phyloP scores from a whole-genome alignment of 2,888 invertebrate species.

The Andrena minutula region DNA sequence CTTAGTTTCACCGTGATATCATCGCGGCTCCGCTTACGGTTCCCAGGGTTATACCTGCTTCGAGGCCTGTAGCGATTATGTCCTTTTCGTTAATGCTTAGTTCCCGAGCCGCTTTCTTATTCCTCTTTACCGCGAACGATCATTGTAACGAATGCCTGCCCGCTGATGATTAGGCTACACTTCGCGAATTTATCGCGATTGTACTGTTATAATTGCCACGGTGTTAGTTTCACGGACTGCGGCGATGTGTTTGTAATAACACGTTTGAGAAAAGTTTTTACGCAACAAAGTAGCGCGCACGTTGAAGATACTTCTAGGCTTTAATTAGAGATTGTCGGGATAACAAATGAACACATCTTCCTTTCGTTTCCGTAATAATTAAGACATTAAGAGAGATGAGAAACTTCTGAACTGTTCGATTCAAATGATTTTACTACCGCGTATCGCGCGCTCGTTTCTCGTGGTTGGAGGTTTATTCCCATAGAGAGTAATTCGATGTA shows the following conservation, averaged over 20 bases:
- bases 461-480: background rate
- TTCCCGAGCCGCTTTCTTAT: background rate
- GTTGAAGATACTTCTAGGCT: background rate
- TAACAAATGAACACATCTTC: background rate
- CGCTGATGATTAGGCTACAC: background rate
- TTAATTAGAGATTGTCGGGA: background rate
- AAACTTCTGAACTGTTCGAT: background rate
- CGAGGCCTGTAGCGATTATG: constrained; percentile 26
- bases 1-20: constrained; percentile 46
- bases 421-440: background rate
- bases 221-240: background rate
- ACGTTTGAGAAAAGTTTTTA: constrained; percentile 1
- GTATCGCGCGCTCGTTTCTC: background rate
- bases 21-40: constrained; percentile 32
- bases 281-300: background rate
- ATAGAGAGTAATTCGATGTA: background rate
- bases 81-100: constrained; percentile 36
- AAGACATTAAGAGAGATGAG: background rate
- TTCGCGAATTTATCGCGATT: background rate
- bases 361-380: background rate
- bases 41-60: constrained; percentile 46
- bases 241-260: background rate
- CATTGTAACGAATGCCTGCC: background rate
- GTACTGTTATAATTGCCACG: background rate
- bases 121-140: background rate